Evolutionary conservation across 2,797 vertebrate genomes (phyloP).

Genomic region (Falco cherrug): DNA sequence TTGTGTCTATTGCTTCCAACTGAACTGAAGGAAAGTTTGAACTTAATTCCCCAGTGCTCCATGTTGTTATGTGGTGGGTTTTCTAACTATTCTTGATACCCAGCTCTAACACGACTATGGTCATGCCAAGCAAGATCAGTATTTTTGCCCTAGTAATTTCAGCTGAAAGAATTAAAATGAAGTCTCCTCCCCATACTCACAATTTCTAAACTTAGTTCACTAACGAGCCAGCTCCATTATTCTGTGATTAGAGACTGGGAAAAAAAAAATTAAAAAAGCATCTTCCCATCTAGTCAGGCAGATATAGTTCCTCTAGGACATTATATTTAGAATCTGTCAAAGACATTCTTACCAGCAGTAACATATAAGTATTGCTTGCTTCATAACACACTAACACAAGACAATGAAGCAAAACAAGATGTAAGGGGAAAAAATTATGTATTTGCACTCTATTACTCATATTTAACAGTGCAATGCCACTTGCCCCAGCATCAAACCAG

Average conservation of each 20-base stretch:
- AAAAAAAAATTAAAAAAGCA: neutral
- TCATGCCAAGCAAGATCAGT: neutral
- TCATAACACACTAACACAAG: neutral
- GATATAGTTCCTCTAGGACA: neutral
- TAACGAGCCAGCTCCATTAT: neutral
- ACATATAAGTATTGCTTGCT: neutral
- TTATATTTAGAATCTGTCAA: neutral
- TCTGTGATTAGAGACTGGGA: neutral
- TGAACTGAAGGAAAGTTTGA: neutral
- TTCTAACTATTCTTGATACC: neutral
- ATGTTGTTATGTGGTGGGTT: fast-evolving
- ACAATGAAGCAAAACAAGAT: neutral
- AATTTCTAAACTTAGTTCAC: neutral
- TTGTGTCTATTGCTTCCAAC: neutral
- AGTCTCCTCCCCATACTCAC: neutral
- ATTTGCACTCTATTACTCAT: neutral
- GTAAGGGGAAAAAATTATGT: neutral
- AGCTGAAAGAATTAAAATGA: neutral
- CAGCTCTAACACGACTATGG: neutral
- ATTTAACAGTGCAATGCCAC: neutral
- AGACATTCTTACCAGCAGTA: neutral
- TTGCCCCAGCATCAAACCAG: neutral
- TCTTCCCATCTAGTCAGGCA: neutral
- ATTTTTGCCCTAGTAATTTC: neutral
- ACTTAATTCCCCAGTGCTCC: neutral